phyloP scores from a whole-genome alignment of 2,888 invertebrate species.

The Campoplex nolae region DNA sequence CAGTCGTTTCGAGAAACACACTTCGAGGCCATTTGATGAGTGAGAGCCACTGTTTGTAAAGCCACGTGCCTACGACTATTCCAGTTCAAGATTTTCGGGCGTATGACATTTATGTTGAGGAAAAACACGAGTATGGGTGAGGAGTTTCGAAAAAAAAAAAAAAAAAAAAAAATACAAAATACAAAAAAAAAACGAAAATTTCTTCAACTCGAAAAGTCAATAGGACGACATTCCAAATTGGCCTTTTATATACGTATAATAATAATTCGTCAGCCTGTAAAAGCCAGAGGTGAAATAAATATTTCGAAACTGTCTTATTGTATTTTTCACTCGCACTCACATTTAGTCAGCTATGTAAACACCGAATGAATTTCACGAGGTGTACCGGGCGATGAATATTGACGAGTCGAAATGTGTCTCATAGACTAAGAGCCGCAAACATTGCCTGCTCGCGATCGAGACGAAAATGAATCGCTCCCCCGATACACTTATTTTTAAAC shows the following conservation, averaged over 20 bases:
- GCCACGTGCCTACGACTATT: neutral
- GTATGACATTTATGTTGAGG: neutral
- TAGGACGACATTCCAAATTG: neutral
- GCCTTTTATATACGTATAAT: neutral
- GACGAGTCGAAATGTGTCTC: slow-evolving; percentile 3
- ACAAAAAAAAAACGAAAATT: neutral
- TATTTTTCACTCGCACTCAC: neutral
- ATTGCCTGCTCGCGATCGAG: neutral
- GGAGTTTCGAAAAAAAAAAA: neutral
- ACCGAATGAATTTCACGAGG: neutral
- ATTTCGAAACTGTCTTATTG: neutral
- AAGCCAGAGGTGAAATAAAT: neutral
- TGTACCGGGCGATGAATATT: neutral
- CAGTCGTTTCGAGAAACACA: neutral
- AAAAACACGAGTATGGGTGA: neutral
- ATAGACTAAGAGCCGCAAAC: neutral
- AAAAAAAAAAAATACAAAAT: no score
- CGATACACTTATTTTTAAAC: neutral
- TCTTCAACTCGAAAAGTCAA: neutral
- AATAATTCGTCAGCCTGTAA: neutral
- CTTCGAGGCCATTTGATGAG: neutral
- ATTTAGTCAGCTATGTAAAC: slow-evolving; percentile 34
- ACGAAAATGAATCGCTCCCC: neutral
- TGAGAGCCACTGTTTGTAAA: neutral
- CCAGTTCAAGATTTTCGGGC: neutral